A percentile compares a stretch with the other conserved stretches of the same genome.
phyloP scores from a whole-genome alignment of 2,888 invertebrate species.

The Doris montereyensis region DNA sequence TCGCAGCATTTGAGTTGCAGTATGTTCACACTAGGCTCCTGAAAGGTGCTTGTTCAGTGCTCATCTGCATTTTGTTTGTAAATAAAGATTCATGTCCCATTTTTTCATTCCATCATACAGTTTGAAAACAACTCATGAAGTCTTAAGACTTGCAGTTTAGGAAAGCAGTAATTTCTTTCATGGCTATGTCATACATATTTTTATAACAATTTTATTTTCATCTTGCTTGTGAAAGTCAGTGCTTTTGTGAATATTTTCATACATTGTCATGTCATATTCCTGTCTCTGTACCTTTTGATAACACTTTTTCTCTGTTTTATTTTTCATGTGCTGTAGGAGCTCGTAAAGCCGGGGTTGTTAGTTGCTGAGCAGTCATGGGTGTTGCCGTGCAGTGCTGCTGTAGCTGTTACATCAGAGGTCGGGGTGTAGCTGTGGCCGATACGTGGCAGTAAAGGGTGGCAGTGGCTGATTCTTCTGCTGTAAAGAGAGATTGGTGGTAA shows the following conservation, averaged over 20 bases:
- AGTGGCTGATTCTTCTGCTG: no score
- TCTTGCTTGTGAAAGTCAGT: background rate
- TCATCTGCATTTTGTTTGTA: background rate
- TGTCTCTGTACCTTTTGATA: background rate
- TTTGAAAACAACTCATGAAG: no score
- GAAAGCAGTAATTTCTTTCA: no score
- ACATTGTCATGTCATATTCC: background rate
- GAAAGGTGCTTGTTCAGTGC: background rate
- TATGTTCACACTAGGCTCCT: background rate
- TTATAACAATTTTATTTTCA: background rate
- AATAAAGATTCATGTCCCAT: background rate
- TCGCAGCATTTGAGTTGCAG: no score
- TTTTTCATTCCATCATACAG: no score
- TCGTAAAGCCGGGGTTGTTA: background rate
- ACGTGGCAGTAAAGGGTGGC: no score
- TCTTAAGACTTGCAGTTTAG: no score
- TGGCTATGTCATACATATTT: background rate
- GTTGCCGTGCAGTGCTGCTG: background rate
- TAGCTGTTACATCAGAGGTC: background rate
- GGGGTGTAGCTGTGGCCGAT: background rate
- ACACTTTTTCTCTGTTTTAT: background rate
- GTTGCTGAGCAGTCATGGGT: background rate
- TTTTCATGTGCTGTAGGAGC: background rate
- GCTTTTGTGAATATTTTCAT: background rate
- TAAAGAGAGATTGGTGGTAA: no score